These are phyloP conservation scores for Capitulum mitella DNA, from an alignment of 2,888 invertebrate genomes.

Conservation along the genomic window DNA sequence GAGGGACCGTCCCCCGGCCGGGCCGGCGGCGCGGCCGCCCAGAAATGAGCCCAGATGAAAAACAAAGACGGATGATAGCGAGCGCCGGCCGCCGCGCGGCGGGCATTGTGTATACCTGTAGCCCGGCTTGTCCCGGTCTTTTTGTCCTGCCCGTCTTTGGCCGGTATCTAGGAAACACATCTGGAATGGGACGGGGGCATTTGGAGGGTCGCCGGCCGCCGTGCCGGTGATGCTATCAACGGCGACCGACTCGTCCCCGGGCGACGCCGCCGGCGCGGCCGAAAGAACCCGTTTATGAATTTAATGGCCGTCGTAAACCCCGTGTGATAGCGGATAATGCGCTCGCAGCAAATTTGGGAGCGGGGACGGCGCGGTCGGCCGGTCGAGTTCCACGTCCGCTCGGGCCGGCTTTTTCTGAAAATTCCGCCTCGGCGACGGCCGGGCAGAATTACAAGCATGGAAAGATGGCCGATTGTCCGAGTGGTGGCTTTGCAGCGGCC, in stretches of 20 bases:
- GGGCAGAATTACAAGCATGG: not conserved
- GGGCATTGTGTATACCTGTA: not conserved
- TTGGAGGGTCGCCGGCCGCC: not conserved
- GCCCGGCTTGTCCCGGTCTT: not conserved
- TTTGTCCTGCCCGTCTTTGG: not conserved
- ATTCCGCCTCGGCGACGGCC: not conserved
- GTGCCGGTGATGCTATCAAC: not conserved
- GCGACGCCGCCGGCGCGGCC: not conserved
- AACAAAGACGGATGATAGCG: slow-evolving; percentile 17
- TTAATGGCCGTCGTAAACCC: not conserved
- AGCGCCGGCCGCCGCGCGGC: not conserved
- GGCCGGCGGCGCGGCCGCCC: not conserved
- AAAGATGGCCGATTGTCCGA: not conserved
- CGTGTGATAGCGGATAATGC: not conserved
- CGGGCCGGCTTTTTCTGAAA: not conserved
- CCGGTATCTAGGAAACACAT: not conserved
- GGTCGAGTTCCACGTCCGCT: not conserved
- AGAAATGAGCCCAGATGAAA: not conserved
- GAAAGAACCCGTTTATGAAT: not conserved
- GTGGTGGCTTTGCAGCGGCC: no score
- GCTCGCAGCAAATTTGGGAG: not conserved
- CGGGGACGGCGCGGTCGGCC: not conserved
- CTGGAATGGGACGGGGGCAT: not conserved
- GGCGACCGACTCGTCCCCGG: not conserved
- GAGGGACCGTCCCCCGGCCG: no score